Evolutionary conservation across 2,888 invertebrate genomes (phyloP).

Genomic region (Arenicola marina): DNA sequence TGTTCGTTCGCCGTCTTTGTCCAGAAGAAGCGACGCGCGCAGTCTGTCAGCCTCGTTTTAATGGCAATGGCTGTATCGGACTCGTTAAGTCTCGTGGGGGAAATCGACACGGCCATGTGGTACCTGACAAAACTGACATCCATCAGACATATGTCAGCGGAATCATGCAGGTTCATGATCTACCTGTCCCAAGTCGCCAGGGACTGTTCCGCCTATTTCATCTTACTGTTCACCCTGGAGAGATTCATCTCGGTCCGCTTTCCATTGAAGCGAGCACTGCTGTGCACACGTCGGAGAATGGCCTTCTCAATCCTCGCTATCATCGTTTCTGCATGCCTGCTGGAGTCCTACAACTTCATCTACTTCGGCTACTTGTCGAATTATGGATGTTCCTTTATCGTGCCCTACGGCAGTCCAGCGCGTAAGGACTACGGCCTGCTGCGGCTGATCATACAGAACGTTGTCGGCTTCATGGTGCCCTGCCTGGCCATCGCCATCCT

Average conservation of each 20-base stretch:
- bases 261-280: background rate
- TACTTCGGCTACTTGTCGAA: no score
- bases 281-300: background rate
- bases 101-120: background rate
- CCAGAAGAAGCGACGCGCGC: background rate
- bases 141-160: background rate
- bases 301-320: background rate
- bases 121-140: background rate
- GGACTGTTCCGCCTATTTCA: background rate
- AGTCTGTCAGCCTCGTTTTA: background rate
- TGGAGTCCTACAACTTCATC: background rate
- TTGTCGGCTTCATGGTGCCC: background rate
- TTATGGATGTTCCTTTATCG: no score
- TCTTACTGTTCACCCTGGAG: constrained; percentile 1
- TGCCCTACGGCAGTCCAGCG: background rate
- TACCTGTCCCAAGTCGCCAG: background rate
- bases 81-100: background rate
- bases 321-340: background rate
- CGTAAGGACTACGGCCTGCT: background rate
- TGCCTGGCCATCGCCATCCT: background rate
- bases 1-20: background rate
- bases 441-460: background rate
- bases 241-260: background rate
- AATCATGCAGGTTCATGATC: background rate
- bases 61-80: background rate